Conservation (phyloP, 2,797 vertebrate species). For the Anabacerthia variegaticeps region DNA sequence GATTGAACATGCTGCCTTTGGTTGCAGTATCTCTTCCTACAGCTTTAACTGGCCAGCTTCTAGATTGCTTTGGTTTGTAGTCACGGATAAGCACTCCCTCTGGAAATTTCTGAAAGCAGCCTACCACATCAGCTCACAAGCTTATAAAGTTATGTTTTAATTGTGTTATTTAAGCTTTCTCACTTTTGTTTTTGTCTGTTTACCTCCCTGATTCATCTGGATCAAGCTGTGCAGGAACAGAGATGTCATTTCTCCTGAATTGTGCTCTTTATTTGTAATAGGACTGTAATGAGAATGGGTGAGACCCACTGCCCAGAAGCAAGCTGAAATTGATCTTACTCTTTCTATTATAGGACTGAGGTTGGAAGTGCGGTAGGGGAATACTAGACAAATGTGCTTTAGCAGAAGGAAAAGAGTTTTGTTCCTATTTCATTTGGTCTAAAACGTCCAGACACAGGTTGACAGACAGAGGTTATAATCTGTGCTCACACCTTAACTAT, state of each 20-base stretch:
- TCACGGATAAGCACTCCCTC: conserved; percentile 40
- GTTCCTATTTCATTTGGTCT: not conserved
- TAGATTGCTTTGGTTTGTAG: conserved; percentile 48
- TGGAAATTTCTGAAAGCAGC: conserved; percentile 56
- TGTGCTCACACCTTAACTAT: not conserved
- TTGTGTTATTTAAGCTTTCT: conserved; percentile 31
- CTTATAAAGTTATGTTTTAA: conserved; percentile 52
- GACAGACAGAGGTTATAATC: not conserved
- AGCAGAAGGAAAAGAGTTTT: not conserved
- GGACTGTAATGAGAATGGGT: not conserved
- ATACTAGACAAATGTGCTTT: not conserved
- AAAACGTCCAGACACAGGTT: not conserved
- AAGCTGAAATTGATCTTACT: not conserved
- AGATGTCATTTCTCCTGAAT: not conserved
- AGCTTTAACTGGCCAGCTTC: not conserved
- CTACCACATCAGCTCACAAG: conserved; percentile 8
- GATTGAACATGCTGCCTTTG: not conserved
- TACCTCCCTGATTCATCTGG: conserved; percentile 13
- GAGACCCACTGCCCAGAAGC: not conserved
- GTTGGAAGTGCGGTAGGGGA: not conserved
- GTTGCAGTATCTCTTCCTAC: conserved; percentile 8
- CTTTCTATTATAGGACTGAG: not conserved
- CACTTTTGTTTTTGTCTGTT: conserved; percentile 7
- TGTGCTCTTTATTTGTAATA: not conserved
- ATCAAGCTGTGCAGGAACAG: not conserved